These are phyloP conservation scores for Palythoa caribaeorum DNA, from an alignment of 92 coral and sea anemone genomes.

Conservation along the genomic window DNA sequence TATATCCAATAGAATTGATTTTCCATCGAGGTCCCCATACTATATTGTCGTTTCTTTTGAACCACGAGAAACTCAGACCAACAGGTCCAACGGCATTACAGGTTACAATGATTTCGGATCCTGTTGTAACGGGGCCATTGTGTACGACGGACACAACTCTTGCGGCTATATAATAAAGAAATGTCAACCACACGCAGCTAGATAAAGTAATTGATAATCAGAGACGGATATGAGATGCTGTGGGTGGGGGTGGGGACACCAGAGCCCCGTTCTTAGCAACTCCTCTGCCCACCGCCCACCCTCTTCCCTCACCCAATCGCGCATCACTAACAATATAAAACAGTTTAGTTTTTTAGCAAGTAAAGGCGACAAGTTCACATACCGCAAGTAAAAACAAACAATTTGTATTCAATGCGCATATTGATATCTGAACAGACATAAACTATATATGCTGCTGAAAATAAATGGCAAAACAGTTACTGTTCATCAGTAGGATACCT, in stretches of 20 bases:
- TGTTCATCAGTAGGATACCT: no score
- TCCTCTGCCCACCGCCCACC: no score
- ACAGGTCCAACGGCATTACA: conserved; percentile 27
- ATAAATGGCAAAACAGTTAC: no score
- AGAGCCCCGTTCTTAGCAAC: not conserved
- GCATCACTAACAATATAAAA: no score
- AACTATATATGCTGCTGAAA: no score
- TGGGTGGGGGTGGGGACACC: not conserved
- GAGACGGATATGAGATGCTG: no score
- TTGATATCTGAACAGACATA: no score
- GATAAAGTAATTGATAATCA: not conserved
- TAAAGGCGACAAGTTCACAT: no score
- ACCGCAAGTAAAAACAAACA: no score
- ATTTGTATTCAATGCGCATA: no score
- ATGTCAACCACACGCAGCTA: not conserved
- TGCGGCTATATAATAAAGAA: not conserved
- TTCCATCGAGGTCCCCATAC: conserved; percentile 29
- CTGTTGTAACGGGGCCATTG: conserved; percentile 6
- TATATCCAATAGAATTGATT: not conserved
- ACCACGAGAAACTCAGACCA: conserved; percentile 31
- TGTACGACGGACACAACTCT: not conserved
- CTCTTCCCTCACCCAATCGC: no score
- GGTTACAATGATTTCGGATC: not conserved
- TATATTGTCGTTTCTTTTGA: not conserved
- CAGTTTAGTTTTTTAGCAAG: no score